Conservation (phyloP, 2,113 vertebrate genomes). For the Macrotis lagotis region DNA sequence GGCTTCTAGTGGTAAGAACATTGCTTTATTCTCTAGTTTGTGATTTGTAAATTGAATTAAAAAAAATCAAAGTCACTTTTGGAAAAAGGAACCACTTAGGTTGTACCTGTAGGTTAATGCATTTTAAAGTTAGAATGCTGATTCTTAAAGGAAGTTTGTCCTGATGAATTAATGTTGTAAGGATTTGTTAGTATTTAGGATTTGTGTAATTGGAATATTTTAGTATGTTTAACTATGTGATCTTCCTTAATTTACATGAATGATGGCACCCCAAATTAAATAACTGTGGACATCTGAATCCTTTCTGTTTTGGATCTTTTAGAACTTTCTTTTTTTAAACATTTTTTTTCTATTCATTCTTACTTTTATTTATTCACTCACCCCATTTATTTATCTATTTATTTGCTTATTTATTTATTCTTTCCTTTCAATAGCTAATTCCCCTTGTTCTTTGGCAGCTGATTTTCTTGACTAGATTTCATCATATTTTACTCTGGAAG, state of each 20-base stretch:
- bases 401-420: too few species aligned
- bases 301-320: not conserved
- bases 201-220: conserved; percentile 18
- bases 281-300: not conserved
- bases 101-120: conserved; percentile 32
- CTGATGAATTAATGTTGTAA: conserved; percentile 27
- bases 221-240: conserved; percentile 11
- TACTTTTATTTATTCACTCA: too few species aligned
- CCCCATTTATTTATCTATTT: too few species aligned
- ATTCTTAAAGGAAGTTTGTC: conserved; percentile 16
- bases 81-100: not conserved
- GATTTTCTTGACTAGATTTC: not conserved
- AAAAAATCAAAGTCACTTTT: not conserved
- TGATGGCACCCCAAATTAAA: not conserved
- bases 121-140: conserved; percentile 60
- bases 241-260: conserved; percentile 1
- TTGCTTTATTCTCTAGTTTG: conserved; percentile 47
- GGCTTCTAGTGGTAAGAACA: conserved; percentile 80
- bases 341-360: too few species aligned
- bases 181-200: conserved; percentile 22
- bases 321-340: too few species aligned
- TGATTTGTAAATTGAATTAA: conserved; percentile 56
- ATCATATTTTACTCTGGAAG: not conserved
- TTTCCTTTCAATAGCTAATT: not conserved
- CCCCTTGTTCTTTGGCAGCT: not conserved